phyloP scores from a whole-genome alignment of 2,113 vertebrate species.

The Neolamprologus sp. region DNA sequence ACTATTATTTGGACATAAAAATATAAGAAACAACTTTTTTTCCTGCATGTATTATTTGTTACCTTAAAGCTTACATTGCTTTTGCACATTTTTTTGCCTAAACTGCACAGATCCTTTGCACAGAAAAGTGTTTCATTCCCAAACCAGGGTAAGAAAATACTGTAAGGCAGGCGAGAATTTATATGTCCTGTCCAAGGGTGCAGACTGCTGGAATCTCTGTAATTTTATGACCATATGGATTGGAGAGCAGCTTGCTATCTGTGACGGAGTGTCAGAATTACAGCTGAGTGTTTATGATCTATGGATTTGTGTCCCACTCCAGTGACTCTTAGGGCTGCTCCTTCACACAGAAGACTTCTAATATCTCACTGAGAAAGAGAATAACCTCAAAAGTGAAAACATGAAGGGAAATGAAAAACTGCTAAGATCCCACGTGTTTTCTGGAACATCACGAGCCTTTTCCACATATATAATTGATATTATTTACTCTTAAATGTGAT shows the following conservation, averaged over 20 bases:
- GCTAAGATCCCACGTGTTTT: background rate
- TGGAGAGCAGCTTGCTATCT: slow-evolving; percentile 22
- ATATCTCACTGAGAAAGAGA: slow-evolving; percentile 26
- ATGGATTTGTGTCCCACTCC: slow-evolving; percentile 39
- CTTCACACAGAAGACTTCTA: slow-evolving; percentile 25
- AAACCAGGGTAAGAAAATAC: background rate
- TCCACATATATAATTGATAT: background rate
- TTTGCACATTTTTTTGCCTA: background rate
- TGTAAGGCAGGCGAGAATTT: slow-evolving; percentile 1
- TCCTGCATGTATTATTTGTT: background rate
- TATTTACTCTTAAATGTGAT: background rate
- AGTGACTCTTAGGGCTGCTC: slow-evolving; percentile 9
- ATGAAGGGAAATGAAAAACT: background rate
- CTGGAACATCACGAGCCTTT: background rate
- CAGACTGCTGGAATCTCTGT: slow-evolving; percentile 15
- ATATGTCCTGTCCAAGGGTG: slow-evolving; percentile 32
- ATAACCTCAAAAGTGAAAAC: background rate
- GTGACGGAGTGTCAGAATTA: slow-evolving; percentile 52
- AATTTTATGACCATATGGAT: slow-evolving; percentile 49
- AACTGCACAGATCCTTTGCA: background rate
- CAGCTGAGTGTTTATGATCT: slow-evolving; percentile 55
- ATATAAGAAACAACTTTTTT: background rate
- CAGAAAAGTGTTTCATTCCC: background rate
- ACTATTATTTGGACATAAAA: background rate
- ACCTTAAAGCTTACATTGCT: background rate